Base-by-base conservation (phyloP, 2,888 invertebrate genomes). In the Eristalis pertinax region DNA sequence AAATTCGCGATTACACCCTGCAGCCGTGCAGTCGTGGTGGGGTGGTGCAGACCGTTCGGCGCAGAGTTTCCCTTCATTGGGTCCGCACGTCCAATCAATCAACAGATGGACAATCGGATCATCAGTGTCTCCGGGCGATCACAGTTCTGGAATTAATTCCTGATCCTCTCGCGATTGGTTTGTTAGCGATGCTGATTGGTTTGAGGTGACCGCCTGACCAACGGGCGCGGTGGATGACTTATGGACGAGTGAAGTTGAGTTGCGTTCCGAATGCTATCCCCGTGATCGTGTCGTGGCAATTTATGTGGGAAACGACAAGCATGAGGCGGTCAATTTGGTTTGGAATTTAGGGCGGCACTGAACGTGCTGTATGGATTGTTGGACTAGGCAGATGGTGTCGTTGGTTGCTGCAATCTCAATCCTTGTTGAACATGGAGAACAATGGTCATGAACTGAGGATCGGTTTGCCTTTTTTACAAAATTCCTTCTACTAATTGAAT, bases 81-180 rank as follows among this genome's bases (percentile, higher is more conserved):
- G 50, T 50, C 50, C 50, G 76, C 79, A 87, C 79, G 84, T 84
- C 79, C 69, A 87, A 87, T 84, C 87, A 83, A 87, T 87, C 87
- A 87, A 76, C 76, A 76, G 75, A 84, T 84, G 80, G 84, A 87
- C 87, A 87, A 87, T 87, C 84, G 79, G 87, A 87, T 84, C 87
- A 87, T 87, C 84, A 80, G 80, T 87, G 84, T 84, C 87, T 87
- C 60, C 64, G 50, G 84, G 87, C 87, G 84, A 75, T 84, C 79
- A 87, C 84, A 87, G 73, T 76, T 73, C 62, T 60, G 62, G 80
- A 84, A 87, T 84, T 84, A 84, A 87, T 87, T 87, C 76, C 80
- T 84, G 75, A 84, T 84, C 80, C 83, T 83, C 32, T 32, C 32
- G 4, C 35, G 65, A 84, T 87, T 84, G 73, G 83, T 83, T 87